These are phyloP conservation scores for Taxidea taxus DNA, from an alignment of 2,113 vertebrate species.

Conservation along the genomic window DNA sequence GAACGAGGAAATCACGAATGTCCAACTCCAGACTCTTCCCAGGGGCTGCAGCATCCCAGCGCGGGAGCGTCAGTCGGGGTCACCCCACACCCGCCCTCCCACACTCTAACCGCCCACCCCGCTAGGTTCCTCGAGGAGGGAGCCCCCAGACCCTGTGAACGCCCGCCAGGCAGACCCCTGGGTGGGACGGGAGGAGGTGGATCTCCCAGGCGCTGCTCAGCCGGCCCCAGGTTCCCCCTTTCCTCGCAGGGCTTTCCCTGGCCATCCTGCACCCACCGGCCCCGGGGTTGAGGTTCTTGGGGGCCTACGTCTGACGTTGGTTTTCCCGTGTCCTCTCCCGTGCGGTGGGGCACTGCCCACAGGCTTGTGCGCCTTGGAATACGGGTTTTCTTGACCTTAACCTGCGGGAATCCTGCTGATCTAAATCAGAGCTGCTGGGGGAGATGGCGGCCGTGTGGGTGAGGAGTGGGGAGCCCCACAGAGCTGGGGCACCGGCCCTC, in stretches of 20 bases:
- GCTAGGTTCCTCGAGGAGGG: background rate
- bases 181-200: no score
- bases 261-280: background rate
- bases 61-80: no score
- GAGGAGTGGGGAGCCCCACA: background rate
- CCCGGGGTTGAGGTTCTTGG: background rate
- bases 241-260: background rate
- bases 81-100: no score
- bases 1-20: background rate
- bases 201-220: accelerated
- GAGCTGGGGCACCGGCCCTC: background rate
- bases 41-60: background rate
- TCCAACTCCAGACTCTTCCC: background rate
- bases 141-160: background rate
- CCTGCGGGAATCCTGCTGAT: background rate
- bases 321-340: background rate
- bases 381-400: background rate
- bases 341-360: background rate
- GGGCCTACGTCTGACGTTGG: background rate
- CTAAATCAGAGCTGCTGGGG: background rate
- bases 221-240: accelerated
- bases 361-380: background rate
- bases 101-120: no score
- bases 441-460: accelerated
- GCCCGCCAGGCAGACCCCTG: background rate